Conservation (phyloP, 1,140 invertebrate genomes). For the Drosophila biarmipes region DNA sequence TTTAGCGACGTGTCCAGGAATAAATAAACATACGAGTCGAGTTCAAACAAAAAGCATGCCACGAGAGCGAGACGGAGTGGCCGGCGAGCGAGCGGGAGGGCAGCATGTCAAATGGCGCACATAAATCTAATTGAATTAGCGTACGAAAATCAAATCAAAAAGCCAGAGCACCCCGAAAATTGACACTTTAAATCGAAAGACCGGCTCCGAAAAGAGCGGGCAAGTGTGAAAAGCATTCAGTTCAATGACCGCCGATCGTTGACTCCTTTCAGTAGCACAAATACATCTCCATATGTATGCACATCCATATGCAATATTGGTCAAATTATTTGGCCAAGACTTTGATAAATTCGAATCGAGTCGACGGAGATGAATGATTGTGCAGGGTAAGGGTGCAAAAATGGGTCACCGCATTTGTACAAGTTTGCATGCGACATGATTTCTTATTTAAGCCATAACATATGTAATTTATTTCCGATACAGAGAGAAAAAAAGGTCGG, state of each 20-base stretch:
- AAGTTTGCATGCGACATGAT: background rate
- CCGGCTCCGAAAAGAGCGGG: background rate
- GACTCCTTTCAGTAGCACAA: slow-evolving; percentile 14
- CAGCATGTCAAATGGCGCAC: slow-evolving; percentile 65
- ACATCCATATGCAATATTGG: slow-evolving; percentile 37
- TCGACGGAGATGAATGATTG: slow-evolving; percentile 37
- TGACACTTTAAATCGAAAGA: slow-evolving; percentile 49
- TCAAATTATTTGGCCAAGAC: slow-evolving; percentile 21
- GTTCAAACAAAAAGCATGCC: background rate
- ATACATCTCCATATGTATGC: background rate
- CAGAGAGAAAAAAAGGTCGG: background rate
- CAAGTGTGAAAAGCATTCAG: slow-evolving; percentile 18
- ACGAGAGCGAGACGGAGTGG: too few species aligned
- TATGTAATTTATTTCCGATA: background rate
- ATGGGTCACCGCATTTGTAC: slow-evolving; percentile 1
- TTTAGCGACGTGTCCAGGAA: slow-evolving; percentile 75
- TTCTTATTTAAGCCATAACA: background rate
- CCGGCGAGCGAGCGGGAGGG: slow-evolving; percentile 1
- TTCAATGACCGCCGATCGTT: slow-evolving; percentile 39
- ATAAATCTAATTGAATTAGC: slow-evolving; percentile 80
- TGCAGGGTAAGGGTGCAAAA: background rate
- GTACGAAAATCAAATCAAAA: slow-evolving; percentile 72
- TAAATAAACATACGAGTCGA: slow-evolving; percentile 56
- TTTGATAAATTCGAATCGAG: slow-evolving; percentile 34
- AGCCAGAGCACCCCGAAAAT: slow-evolving; percentile 48